phyloP scores from a whole-genome alignment of 1,140 invertebrate genomes.

The Drosophila dunni region DNA sequence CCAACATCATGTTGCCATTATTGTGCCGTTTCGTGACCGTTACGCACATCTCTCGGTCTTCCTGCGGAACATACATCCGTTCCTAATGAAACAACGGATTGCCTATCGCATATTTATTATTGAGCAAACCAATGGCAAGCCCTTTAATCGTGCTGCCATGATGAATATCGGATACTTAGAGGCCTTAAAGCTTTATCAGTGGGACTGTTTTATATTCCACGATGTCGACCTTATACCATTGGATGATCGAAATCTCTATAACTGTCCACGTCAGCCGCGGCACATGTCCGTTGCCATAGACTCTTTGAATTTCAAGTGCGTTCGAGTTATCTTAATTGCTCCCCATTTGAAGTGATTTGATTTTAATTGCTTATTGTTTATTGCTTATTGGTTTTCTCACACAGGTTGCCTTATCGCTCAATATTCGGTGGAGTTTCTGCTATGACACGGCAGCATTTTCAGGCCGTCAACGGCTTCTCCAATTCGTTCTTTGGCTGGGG shows the following conservation, averaged over 20 bases:
- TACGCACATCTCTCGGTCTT: slow-evolving; percentile 93
- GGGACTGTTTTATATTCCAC: slow-evolving; percentile 97
- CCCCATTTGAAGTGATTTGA: neutral
- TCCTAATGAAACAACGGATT: slow-evolving; percentile 94
- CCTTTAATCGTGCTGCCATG: slow-evolving; percentile 96
- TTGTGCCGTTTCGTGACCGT: slow-evolving; percentile 93
- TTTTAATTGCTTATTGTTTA: neutral
- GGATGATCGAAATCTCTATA: slow-evolving; percentile 96
- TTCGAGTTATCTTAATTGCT: neutral
- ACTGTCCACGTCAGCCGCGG: slow-evolving; percentile 94
- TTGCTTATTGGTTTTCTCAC: neutral
- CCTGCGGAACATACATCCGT: slow-evolving; percentile 95
- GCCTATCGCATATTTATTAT: slow-evolving; percentile 98
- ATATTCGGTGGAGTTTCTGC: slow-evolving; percentile 96
- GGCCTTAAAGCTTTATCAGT: slow-evolving; percentile 90
- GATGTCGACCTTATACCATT: slow-evolving; percentile 97
- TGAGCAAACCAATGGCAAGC: slow-evolving; percentile 92
- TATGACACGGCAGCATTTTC: slow-evolving; percentile 92
- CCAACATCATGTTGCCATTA: slow-evolving; percentile 92
- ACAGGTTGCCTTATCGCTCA: slow-evolving; percentile 93
- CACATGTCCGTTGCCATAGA: slow-evolving; percentile 98
- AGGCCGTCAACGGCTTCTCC: slow-evolving; percentile 94
- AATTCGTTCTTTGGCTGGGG: slow-evolving; percentile 98
- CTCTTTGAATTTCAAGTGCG: slow-evolving; percentile 93
- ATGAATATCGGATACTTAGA: slow-evolving; percentile 98